These are phyloP conservation scores for Lepus americanus DNA, from an alignment of 2,113 vertebrate species.

Conservation along the genomic window DNA sequence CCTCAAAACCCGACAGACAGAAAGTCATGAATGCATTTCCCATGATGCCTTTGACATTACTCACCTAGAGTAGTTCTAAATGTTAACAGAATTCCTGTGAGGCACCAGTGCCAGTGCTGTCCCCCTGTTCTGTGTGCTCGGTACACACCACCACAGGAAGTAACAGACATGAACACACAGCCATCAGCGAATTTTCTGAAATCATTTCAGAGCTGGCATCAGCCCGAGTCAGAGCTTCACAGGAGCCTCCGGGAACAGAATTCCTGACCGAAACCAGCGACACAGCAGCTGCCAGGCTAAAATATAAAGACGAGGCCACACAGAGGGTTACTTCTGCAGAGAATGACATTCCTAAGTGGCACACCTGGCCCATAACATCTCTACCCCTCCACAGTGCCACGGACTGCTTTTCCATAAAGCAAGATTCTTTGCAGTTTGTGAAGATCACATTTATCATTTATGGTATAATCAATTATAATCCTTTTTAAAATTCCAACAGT, in stretches of 20 bases:
- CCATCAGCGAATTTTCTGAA: not conserved
- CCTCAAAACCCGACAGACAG: not conserved
- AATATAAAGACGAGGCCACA: not conserved
- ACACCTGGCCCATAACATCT: not conserved
- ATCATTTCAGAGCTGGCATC: not conserved
- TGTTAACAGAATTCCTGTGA: not conserved
- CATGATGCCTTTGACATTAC: not conserved
- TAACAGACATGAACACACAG: not conserved
- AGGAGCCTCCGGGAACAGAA: not conserved
- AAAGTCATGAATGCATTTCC: not conserved
- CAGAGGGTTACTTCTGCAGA: not conserved
- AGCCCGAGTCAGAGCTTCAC: too few relatives aligned
- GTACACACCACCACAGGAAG: not conserved
- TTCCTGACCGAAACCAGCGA: not conserved
- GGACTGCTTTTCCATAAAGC: not conserved
- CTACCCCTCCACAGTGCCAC: not conserved
- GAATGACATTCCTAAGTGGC: not conserved
- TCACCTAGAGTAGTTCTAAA: not conserved
- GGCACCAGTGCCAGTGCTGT: not conserved
- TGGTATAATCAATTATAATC: not conserved
- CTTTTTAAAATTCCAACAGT: not conserved
- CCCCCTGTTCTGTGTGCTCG: too few relatives aligned
- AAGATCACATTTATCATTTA: not conserved
- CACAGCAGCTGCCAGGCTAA: not conserved
- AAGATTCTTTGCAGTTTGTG: not conserved